phyloP scores from a whole-genome alignment of 2,888 invertebrate genomes.

The Drosophila seclusa region DNA sequence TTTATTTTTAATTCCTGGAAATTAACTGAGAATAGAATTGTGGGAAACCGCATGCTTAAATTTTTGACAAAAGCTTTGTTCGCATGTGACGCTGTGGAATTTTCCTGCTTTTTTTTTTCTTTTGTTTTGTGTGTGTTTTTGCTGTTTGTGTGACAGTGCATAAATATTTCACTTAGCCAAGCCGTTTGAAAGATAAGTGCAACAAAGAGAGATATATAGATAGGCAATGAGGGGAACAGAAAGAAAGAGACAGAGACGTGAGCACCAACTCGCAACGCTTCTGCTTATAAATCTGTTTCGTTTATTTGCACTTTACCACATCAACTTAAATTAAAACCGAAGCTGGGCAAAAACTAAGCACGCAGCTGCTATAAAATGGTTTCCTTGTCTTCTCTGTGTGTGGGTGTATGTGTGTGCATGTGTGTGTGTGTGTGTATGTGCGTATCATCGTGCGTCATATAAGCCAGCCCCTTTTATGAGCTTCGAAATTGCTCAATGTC shows the following conservation, averaged over 20 bases:
- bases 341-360: conserved; percentile 51
- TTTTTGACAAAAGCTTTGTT: conserved; percentile 39
- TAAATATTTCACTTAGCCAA: conserved; percentile 64
- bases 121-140: conserved; percentile 15
- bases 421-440: background rate
- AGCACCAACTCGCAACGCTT: conserved; percentile 30
- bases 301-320: conserved; percentile 75
- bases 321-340: conserved; percentile 72
- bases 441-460: conserved; percentile 15
- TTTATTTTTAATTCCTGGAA: conserved; percentile 7
- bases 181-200: conserved; percentile 1
- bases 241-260: conserved; percentile 17
- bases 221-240: background rate
- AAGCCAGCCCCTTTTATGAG: conserved; percentile 49
- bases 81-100: conserved; percentile 23
- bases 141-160: conserved; percentile 27
- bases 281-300: conserved; percentile 73
- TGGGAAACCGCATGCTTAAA: conserved; percentile 25
- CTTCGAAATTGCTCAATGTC: conserved; percentile 39
- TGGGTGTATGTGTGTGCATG: background rate
- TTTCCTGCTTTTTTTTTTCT: conserved; percentile 7
- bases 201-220: background rate
- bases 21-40: conserved; percentile 23
- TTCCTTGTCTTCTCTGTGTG: background rate
- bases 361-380: conserved; percentile 59